phyloP scores from a whole-genome alignment of 1,140 invertebrate genomes.

The Spodoptera litura region DNA sequence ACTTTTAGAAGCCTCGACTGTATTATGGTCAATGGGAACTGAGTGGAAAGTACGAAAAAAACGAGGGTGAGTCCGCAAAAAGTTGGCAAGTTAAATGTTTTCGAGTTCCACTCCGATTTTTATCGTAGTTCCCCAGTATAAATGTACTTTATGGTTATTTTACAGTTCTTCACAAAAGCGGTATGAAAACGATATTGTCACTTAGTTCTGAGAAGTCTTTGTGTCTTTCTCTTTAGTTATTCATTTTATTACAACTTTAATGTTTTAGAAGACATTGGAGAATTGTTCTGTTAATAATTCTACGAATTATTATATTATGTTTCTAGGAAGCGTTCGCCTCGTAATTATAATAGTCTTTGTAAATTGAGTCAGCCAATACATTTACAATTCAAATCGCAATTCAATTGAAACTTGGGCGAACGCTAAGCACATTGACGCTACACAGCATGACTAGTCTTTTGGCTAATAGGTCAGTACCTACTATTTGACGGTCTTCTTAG shows the following conservation, averaged over 20 bases:
- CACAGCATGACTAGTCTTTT: too few species aligned
- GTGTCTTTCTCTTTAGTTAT: constrained; percentile 10
- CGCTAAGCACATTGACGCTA: too few species aligned
- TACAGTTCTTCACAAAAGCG: constrained; percentile 49
- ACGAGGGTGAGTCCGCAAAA: constrained; percentile 57
- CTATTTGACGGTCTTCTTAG: too few species aligned
- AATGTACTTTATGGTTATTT: constrained; percentile 54
- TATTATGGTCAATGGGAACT: constrained; percentile 68
- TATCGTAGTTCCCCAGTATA: constrained; percentile 50
- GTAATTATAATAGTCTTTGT: too few species aligned
- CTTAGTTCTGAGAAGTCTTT: constrained; percentile 35
- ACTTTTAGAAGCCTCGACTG: constrained; percentile 63
- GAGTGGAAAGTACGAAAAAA: constrained; percentile 67
- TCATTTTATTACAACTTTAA: constrained; percentile 27
- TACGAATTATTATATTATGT: too few species aligned
- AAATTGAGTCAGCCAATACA: too few species aligned
- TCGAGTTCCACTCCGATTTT: constrained; percentile 60
- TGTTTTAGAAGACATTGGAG: constrained; percentile 28
- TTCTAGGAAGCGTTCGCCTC: too few species aligned
- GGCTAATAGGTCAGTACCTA: too few species aligned
- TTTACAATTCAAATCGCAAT: too few species aligned
- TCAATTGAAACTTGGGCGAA: too few species aligned
- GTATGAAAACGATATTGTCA: constrained; percentile 50
- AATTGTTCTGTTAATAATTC: constrained; percentile 5
- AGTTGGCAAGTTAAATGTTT: constrained; percentile 73